These are phyloP conservation scores for Hipposideros armiger DNA, from an alignment of 2,113 vertebrate genomes.

Conservation along the genomic window DNA sequence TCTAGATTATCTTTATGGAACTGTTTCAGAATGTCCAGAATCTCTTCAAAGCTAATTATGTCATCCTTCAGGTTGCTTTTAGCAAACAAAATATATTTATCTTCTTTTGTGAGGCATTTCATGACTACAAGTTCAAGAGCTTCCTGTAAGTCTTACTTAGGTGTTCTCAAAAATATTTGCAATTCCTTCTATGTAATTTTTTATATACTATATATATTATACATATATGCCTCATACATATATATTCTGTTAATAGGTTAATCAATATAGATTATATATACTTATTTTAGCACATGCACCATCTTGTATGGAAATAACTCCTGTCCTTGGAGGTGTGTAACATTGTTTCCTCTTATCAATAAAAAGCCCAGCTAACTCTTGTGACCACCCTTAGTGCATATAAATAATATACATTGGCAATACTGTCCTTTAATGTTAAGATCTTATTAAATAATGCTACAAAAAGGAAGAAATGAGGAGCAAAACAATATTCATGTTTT, in stretches of 20 bases:
- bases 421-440: conserved; percentile 72
- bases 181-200: not conserved
- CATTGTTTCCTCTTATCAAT: conserved; percentile 37
- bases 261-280: conserved; percentile 70
- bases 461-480: conserved; percentile 36
- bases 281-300: conserved; percentile 73
- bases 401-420: conserved; percentile 78
- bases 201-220: too few species aligned
- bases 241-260: conserved; percentile 63
- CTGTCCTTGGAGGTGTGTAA: not conserved
- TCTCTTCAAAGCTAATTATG: conserved; percentile 13
- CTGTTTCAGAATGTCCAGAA: conserved; percentile 65
- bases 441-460: conserved; percentile 66
- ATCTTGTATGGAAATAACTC: conserved; percentile 69
- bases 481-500: conserved; percentile 58
- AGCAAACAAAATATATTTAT: conserved; percentile 72
- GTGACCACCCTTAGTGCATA: conserved; percentile 68
- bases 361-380: conserved; percentile 72
- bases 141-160: conserved; percentile 70
- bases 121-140: conserved; percentile 37
- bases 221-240: too few species aligned
- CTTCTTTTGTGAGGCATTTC: conserved; percentile 58
- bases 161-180: conserved; percentile 55
- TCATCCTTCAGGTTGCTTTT: conserved; percentile 44
- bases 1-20: conserved; percentile 73